Evolutionary conservation across 64 coral and sea anemone species (phyloP), one percentile per base, ranked within the genome.

Genomic region (Hydrozoanthus tunicans): DNA sequence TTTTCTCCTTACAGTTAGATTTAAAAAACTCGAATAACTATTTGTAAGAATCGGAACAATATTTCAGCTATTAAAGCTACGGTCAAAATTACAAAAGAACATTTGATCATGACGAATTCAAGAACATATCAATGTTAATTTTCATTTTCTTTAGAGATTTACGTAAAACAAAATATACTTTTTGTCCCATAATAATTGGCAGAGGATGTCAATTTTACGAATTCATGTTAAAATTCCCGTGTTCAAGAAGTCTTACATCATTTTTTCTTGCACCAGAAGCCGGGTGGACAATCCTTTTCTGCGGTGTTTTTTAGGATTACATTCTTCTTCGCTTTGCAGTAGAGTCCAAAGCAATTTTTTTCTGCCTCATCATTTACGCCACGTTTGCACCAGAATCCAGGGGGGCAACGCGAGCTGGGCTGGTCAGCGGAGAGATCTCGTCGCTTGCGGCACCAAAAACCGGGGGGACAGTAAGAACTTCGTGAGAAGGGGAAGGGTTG

Each of bases 371-470:
- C 70, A 61, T 27, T 75, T 61, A 88, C 0, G 23, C 69, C 70
- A 76, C 69, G 90, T 62, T 94, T 94, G 72, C 93, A 94, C 89
- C 88, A 94, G 32, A 94, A 78, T 20, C 93, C 89, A 1, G 86
- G 79, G 79, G 79, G 93, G 4, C 93, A 94, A 9, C 58, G 32
- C 51, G 24, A 58, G 13, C 75, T 70, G 24, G 79, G 17, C 9
- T 81, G 58, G 9, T 64, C 52, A 0, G 88, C 15, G 23, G 90
- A 76, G 58, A 91, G 60, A 14, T 91, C 61, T 59, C 93, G 67
- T 60, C 82, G 90, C 79, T 91, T 94, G 70, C 82, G 89, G 43
- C 93, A 94, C 93, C 93, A 94, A 54, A 90, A 94, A 51, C 93
- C 93, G 11, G 93, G 93, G 24, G 93, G 93, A 12, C 93, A 94